Evolutionary conservation across 2,797 vertebrate genomes (phyloP).

Genomic region (Lateolabrax maculatus): DNA sequence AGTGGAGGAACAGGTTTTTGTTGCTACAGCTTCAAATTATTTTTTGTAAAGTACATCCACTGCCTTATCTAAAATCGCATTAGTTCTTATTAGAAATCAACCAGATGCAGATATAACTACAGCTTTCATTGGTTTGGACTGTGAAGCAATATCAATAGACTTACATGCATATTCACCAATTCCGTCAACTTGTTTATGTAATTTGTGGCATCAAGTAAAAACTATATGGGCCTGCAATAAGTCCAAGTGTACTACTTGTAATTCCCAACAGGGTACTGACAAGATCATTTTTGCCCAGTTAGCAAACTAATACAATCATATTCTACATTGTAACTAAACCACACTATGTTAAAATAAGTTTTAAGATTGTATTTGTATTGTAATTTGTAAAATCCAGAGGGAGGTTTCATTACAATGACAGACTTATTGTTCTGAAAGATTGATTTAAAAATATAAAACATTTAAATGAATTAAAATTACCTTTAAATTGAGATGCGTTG

Average conservation of each 20-base stretch:
- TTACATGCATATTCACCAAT: not conserved
- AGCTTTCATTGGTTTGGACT: not conserved
- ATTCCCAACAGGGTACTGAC: not conserved
- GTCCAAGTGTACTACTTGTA: not conserved
- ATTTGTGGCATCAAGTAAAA: not conserved
- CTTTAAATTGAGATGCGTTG: not conserved
- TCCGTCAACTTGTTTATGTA: too few relatives aligned
- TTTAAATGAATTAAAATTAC: constrained; percentile 24
- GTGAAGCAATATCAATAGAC: not conserved
- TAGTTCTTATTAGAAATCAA: not conserved
- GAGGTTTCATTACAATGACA: not conserved
- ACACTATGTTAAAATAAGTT: not conserved
- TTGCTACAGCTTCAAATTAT: not conserved
- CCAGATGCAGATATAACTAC: not conserved
- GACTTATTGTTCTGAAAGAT: not conserved
- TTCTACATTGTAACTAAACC: not conserved
- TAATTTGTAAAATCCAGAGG: not conserved
- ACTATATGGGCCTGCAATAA: not conserved
- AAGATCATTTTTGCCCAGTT: not conserved
- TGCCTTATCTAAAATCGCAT: not conserved
- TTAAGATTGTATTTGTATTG: not conserved
- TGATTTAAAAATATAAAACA: not conserved
- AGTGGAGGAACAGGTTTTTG: not conserved
- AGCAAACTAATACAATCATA: not conserved
- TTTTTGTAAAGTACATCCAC: not conserved